Evolutionary conservation across 23 tunicate genomes (phyloP).

Genomic region (Oikopleura albicans): DNA sequence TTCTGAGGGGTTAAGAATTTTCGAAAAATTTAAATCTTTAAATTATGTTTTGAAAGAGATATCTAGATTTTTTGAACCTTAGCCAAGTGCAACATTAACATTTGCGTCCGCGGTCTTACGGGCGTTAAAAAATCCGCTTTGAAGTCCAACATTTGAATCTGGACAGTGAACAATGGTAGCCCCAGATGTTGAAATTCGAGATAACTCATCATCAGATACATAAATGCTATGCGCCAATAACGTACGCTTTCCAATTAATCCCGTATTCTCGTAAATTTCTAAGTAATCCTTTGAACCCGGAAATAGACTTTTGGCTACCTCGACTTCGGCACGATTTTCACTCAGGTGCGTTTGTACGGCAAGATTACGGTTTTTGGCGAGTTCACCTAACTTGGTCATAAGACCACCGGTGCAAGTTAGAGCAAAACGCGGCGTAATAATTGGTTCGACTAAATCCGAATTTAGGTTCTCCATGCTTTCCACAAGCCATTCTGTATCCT

Average conservation of each 20-base stretch:
- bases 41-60: too few relatives aligned
- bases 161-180: slow-evolving; percentile 23
- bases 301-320: not conserved
- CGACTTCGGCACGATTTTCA: slow-evolving; percentile 21
- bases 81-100: slow-evolving; percentile 20
- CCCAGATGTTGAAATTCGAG: not conserved
- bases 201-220: slow-evolving; percentile 18
- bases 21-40: too few relatives aligned
- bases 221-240: slow-evolving; percentile 24
- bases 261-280: slow-evolving; percentile 8
- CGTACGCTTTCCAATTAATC: not conserved
- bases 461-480: not conserved
- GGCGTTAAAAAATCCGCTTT: slow-evolving; percentile 18
- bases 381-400: slow-evolving; percentile 15
- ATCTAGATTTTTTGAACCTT: too few relatives aligned
- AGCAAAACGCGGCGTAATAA: slow-evolving; percentile 25
- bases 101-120: not conserved
- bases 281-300: slow-evolving; percentile 17
- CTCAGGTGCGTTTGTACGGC: slow-evolving; percentile 19
- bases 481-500: not conserved
- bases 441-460: slow-evolving; percentile 18
- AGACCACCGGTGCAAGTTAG: slow-evolving; percentile 17
- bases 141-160: slow-evolving; percentile 14
- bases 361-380: slow-evolving; percentile 4
- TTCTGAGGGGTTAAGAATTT: too few relatives aligned